These are phyloP conservation scores for Meteorus cinctellus DNA, from an alignment of 2,888 invertebrate genomes.

Conservation along the genomic window DNA sequence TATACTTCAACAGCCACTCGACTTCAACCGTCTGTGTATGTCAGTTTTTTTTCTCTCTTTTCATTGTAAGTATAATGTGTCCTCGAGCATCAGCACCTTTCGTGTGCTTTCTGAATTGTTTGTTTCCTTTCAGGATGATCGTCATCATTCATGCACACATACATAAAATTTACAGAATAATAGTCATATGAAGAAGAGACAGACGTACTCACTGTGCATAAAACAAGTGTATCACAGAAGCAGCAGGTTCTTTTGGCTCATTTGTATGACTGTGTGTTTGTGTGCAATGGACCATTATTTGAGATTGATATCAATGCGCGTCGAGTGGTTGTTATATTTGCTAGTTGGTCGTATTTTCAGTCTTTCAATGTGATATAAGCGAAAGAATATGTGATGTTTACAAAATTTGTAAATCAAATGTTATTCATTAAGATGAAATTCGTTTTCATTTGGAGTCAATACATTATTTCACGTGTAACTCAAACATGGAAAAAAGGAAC, in stretches of 20 bases:
- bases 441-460: too few species aligned
- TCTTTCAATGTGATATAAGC: background rate
- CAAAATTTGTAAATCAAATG: too few species aligned
- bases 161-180: conserved; percentile 4
- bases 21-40: conserved; percentile 36
- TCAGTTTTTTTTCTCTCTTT: conserved; percentile 1
- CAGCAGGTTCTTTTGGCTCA: conserved; percentile 32
- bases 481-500: too few species aligned
- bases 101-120: conserved; percentile 15
- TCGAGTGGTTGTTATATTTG: conserved; percentile 39
- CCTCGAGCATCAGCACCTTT: conserved; percentile 31
- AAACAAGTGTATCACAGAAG: conserved; percentile 20
- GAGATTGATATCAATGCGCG: conserved; percentile 53
- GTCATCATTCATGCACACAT: conserved; percentile 22
- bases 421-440: too few species aligned
- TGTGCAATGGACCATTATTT: conserved; percentile 53
- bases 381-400: background rate
- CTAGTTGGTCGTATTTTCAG: background rate
- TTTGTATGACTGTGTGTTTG: background rate
- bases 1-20: conserved; percentile 22
- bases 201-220: background rate
- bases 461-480: too few species aligned
- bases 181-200: background rate
- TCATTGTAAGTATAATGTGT: conserved; percentile 28
- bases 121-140: conserved; percentile 29